Percentiles rank a stretch among this genome's conserved stretches.
Evolutionary conservation across 2,113 vertebrate genomes (phyloP).

Genomic region (Dendropsophus ebraccatus): DNA sequence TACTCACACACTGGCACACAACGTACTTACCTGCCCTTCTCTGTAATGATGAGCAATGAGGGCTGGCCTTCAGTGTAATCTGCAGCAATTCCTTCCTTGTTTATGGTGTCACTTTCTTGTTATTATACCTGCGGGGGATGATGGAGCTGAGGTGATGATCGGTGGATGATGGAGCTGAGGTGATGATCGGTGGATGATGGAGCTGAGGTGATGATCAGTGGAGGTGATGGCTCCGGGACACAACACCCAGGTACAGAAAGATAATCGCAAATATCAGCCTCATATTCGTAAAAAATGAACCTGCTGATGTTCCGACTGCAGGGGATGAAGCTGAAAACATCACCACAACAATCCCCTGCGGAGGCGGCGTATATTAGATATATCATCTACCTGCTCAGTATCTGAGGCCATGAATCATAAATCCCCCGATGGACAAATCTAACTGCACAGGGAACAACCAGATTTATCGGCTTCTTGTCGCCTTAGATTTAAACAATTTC

Average conservation of each 20-base stretch:
- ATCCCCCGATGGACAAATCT: constrained; percentile 2
- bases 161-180: no score
- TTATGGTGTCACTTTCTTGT: not conserved
- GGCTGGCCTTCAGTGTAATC: no score
- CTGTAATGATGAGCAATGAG: no score
- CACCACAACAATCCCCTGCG: not conserved
- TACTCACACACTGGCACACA: no score
- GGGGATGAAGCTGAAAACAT: not conserved
- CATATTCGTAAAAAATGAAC: not conserved
- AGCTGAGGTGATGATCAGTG: not conserved
- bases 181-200: no score
- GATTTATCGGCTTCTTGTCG: not conserved
- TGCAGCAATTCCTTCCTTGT: not conserved
- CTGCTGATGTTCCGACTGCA: not conserved
- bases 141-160: not conserved
- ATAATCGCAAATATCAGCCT: not conserved
- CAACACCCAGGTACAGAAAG: not conserved
- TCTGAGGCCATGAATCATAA: not conserved
- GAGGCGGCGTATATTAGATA: not conserved
- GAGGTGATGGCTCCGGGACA: not conserved
- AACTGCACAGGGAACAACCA: not conserved
- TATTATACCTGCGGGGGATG: not conserved
- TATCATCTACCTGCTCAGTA: not conserved
- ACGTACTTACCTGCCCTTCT: no score
- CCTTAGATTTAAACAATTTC: no score